These are phyloP conservation scores for Notolabrus celidotus DNA, from an alignment of 2,797 vertebrate genomes.

Conservation along the genomic window DNA sequence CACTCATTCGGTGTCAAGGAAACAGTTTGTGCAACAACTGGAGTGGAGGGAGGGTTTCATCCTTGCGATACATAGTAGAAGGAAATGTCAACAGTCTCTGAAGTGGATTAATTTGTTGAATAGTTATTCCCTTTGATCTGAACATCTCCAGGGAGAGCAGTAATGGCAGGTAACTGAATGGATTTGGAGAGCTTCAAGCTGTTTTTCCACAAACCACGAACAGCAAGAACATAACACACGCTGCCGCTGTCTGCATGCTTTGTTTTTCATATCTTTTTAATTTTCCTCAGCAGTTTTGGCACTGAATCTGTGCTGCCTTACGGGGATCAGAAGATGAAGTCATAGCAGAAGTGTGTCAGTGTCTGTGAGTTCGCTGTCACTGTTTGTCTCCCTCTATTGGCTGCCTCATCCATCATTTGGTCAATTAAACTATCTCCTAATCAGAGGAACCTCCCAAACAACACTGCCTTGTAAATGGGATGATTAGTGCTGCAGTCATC, in stretches of 20 bases:
- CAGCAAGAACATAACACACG: conserved; percentile 8
- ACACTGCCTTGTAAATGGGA: background rate
- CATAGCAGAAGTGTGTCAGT: conserved; percentile 25
- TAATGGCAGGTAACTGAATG: conserved; percentile 30
- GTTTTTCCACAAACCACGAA: conserved; percentile 17
- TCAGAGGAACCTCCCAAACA: conserved; percentile 12
- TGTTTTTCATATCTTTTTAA: background rate
- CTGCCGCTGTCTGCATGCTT: background rate
- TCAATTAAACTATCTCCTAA: conserved; percentile 24
- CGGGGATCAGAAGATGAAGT: conserved; percentile 38
- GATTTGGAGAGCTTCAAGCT: conserved; percentile 16
- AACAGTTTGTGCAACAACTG: background rate
- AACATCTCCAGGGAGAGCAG: conserved; percentile 30
- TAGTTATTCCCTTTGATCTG: conserved; percentile 47
- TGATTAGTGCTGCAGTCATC: background rate
- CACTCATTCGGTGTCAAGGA: conserved; percentile 23
- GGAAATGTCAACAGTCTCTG: conserved; percentile 33
- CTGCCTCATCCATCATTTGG: conserved; percentile 35
- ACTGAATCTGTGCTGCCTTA: background rate
- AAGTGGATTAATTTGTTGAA: conserved; percentile 38
- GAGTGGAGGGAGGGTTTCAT: conserved; percentile 15
- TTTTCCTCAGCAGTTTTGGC: background rate
- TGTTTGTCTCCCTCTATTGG: conserved; percentile 80
- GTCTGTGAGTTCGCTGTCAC: conserved; percentile 23
- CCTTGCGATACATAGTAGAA: conserved; percentile 4